A percentile compares a stretch with the other conserved stretches of the same genome.
These are phyloP conservation scores for Ceratoteleas bidentatus DNA, from an alignment of 1,140 invertebrate species.

Conservation along the genomic window DNA sequence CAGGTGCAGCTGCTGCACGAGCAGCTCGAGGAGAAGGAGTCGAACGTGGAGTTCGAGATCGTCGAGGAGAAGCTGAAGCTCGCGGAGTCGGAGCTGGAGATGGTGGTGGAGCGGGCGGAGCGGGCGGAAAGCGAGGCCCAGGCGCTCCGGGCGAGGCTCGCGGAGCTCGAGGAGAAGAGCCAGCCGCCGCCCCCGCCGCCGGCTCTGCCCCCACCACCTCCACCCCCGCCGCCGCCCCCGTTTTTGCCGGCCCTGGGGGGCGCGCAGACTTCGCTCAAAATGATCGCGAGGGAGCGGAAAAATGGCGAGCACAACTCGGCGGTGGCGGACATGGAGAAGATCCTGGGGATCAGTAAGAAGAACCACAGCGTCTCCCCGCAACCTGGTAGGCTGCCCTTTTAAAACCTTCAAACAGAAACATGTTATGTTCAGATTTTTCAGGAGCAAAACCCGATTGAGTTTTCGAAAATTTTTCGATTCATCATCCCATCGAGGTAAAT, in stretches of 20 bases:
- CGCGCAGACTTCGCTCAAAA: conserved; percentile 70
- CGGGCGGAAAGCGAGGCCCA: conserved; percentile 81
- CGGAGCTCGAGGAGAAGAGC: conserved; percentile 75
- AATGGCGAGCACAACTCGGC: conserved; percentile 74
- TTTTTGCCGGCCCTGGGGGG: conserved; percentile 67
- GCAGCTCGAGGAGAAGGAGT: conserved; percentile 85
- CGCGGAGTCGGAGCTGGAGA: conserved; percentile 85
- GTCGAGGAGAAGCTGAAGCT: conserved; percentile 87
- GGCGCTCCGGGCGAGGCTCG: conserved; percentile 73
- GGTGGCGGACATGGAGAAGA: conserved; percentile 83
- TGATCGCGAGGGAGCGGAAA: conserved; percentile 71
- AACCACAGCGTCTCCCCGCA: too few species aligned
- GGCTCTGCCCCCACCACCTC: conserved; percentile 76
- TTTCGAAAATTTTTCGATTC: too few species aligned
- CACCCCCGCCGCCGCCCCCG: conserved; percentile 58
- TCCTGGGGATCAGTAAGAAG: conserved; percentile 84
- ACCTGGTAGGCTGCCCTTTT: too few species aligned
- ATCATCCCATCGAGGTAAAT: too few species aligned
- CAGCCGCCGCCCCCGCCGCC: conserved; percentile 78
- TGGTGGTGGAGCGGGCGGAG: conserved; percentile 84
- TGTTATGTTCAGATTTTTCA: too few species aligned
- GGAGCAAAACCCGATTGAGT: too few species aligned
- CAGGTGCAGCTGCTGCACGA: conserved; percentile 84
- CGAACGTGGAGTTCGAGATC: conserved; percentile 85
- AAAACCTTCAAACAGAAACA: too few species aligned